A percentile compares a stretch with the other conserved stretches of the same genome.
phyloP scores from a whole-genome alignment of 2,888 invertebrate genomes.

The Drosophila putrida region DNA sequence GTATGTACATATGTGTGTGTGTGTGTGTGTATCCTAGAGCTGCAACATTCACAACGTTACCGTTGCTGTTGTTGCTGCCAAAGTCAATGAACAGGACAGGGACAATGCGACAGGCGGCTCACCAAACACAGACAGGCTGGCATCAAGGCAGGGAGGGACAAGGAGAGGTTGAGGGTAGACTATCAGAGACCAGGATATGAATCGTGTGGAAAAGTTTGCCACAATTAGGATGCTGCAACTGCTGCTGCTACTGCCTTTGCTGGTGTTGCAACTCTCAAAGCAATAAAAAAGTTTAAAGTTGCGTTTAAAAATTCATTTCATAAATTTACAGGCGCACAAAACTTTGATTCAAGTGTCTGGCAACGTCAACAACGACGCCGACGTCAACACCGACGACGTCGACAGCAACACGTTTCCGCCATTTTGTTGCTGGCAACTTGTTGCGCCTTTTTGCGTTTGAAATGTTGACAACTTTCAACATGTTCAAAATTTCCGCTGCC shows the following conservation, averaged over 20 bases:
- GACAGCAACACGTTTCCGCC: constrained; percentile 77
- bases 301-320: constrained; percentile 76
- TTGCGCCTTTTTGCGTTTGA: constrained; percentile 52
- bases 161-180: constrained; percentile 13
- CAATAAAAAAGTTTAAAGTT: constrained; percentile 80
- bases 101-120: constrained; percentile 57
- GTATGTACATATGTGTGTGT: constrained; percentile 20
- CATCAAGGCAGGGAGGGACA: not conserved
- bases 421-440: constrained; percentile 76
- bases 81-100: constrained; percentile 75
- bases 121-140: constrained; percentile 50
- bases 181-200: constrained; percentile 68
- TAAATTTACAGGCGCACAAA: constrained; percentile 59
- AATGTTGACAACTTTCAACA: constrained; percentile 66
- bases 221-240: constrained; percentile 72
- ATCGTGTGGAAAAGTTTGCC: constrained; percentile 73
- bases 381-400: constrained; percentile 31
- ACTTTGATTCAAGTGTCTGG: constrained; percentile 58
- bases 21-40: constrained; percentile 45
- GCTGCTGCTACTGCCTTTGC: constrained; percentile 20
- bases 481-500: constrained; percentile 66
- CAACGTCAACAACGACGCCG: constrained; percentile 24
- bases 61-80: constrained; percentile 60
- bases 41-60: constrained; percentile 42
- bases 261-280: constrained; percentile 51